phyloP scores from a whole-genome alignment of 2,888 invertebrate genomes.

The Leptura quadrifasciata region DNA sequence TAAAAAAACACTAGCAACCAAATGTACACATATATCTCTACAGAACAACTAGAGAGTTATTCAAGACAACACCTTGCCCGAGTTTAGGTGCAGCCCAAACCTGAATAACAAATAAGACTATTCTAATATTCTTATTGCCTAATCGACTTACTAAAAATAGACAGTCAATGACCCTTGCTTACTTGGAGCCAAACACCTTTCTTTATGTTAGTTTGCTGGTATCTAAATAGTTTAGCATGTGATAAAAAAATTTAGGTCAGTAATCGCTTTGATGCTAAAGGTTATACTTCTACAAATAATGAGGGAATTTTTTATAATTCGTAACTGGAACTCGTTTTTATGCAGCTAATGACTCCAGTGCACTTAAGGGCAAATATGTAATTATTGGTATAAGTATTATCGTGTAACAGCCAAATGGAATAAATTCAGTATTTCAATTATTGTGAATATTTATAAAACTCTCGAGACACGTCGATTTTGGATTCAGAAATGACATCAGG shows the following conservation, averaged over 20 bases:
- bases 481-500: too few species aligned
- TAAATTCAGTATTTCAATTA: too few species aligned
- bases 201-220: slow-evolving; percentile 13
- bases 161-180: slow-evolving; percentile 40
- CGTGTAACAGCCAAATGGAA: too few species aligned
- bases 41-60: slow-evolving; percentile 5
- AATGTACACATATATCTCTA: too few species aligned
- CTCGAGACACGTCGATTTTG: too few species aligned
- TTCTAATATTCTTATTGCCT: slow-evolving; percentile 41
- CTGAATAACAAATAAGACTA: slow-evolving; percentile 37
- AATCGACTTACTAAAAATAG: slow-evolving; percentile 46
- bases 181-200: slow-evolving; percentile 31
- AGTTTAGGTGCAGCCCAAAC: slow-evolving; percentile 24
- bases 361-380: neutral
- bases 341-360: neutral
- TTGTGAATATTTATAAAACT: too few species aligned
- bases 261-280: too few species aligned
- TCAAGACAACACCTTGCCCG: slow-evolving; percentile 33
- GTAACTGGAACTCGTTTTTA: neutral
- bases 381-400: neutral
- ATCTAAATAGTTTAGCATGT: neutral
- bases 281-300: neutral
- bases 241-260: too few species aligned
- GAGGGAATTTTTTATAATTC: neutral
- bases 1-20: too few species aligned